Evolutionary conservation across 2,113 vertebrate genomes (phyloP).

Genomic region (Mesitornis unicolor): DNA sequence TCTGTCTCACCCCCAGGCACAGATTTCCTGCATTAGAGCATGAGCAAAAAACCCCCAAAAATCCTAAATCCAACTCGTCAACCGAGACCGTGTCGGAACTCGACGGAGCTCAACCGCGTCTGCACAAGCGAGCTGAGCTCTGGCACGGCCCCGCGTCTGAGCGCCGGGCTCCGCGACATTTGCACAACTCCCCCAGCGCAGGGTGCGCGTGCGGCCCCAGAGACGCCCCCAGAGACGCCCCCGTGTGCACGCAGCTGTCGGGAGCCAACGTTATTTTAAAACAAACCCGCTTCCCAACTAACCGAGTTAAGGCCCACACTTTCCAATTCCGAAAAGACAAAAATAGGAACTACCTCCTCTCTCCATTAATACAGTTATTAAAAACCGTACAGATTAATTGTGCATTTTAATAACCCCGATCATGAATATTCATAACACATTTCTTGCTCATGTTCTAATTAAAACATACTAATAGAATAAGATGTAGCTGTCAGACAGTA

Average conservation of each 20-base stretch:
- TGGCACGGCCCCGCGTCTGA: not conserved
- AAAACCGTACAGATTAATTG: constrained; percentile 63
- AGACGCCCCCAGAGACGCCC: not conserved
- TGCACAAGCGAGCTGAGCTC: not conserved
- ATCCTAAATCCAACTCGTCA: not conserved
- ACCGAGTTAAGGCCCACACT: not conserved
- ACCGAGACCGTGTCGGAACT: rapidly evolving
- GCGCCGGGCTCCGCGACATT: not conserved
- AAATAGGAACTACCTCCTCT: constrained; percentile 20
- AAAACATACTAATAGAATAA: constrained; percentile 72
- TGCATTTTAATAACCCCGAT: constrained; percentile 69
- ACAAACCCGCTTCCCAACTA: not conserved
- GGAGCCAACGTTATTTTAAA: not conserved
- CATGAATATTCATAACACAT: constrained; percentile 76
- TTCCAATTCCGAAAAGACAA: not conserved
- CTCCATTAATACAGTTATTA: constrained; percentile 68
- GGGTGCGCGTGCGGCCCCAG: not conserved
- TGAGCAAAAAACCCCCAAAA: not conserved
- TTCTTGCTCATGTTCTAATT: constrained; percentile 65
- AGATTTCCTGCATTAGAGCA: not conserved
- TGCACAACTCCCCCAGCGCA: rapidly evolving
- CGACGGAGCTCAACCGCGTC: not conserved
- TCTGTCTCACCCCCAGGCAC: not conserved
- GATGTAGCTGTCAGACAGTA: constrained; percentile 19
- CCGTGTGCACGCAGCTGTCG: not conserved